Percentiles rank a stretch among this genome's conserved stretches.
phyloP scores from a whole-genome alignment of 2,113 vertebrate species.

The Plestiodon gilberti region DNA sequence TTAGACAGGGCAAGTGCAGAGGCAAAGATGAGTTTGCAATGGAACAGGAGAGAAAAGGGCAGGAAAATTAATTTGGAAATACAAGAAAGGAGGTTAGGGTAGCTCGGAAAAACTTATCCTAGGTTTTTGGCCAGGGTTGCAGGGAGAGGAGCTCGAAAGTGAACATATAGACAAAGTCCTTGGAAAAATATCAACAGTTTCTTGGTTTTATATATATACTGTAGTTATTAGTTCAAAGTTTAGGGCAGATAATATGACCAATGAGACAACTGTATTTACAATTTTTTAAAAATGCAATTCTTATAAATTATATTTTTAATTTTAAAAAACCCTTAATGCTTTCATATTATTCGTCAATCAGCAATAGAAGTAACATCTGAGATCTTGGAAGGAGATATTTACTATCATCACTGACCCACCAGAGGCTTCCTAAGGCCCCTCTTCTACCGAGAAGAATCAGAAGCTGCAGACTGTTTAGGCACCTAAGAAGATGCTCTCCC shows the following conservation, averaged over 20 bases:
- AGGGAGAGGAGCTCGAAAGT: background rate
- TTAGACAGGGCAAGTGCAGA: background rate
- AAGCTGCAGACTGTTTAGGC: no score
- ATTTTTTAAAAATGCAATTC: background rate
- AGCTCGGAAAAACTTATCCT: background rate
- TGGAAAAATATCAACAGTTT: no score
- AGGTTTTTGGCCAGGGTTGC: background rate
- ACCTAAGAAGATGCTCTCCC: no score
- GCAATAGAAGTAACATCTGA: no score
- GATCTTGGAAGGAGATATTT: no score
- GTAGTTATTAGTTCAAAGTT: background rate
- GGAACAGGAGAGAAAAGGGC: no score
- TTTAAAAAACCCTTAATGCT: background rate
- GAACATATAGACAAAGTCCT: background rate
- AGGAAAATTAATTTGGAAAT: no score
- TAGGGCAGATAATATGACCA: background rate
- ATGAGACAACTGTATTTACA: background rate
- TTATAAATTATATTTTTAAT: background rate
- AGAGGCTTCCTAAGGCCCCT: no score
- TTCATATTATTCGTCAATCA: background rate
- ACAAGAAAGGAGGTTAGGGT: no score
- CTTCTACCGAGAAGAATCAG: no score
- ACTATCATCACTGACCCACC: no score
- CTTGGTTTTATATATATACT: background rate
- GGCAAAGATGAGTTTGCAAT: background rate